phyloP scores from a whole-genome alignment of 2,888 invertebrate species.

The Megaustenia siamemsis region DNA sequence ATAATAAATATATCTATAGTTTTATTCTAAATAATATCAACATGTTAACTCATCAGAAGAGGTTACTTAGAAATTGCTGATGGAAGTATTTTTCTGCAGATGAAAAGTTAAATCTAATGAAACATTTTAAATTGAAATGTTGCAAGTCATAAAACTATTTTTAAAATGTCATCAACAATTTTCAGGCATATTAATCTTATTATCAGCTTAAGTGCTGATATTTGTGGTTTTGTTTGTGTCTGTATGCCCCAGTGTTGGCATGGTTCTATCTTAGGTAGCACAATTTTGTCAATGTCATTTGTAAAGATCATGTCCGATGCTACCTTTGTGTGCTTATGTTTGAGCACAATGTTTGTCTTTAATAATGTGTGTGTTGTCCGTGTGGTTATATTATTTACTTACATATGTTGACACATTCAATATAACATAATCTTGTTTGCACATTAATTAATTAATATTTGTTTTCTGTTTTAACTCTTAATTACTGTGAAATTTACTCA shows the following conservation, averaged over 20 bases:
- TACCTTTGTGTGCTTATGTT: conserved; percentile 39
- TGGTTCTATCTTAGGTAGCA: conserved; percentile 42
- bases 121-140: neutral
- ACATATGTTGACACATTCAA: neutral
- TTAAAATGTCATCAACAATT: too few species aligned
- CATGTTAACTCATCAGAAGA: too few species aligned
- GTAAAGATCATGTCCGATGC: conserved; percentile 6
- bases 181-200: too few species aligned
- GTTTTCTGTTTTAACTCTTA: too few species aligned
- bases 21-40: too few species aligned
- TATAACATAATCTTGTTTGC: neutral
- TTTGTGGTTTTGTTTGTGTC: conserved; percentile 29
- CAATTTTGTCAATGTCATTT: conserved; percentile 10
- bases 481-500: too few species aligned
- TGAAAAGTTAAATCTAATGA: neutral
- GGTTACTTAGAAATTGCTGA: too few species aligned
- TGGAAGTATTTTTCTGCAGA: too few species aligned
- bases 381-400: neutral
- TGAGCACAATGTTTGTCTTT: neutral
- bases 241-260: conserved; percentile 45
- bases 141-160: too few species aligned
- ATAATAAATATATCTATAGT: too few species aligned
- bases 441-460: neutral
- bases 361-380: neutral
- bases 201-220: too few species aligned